Base-by-base conservation (phyloP, 1,140 invertebrate genomes). In the Drosophila rhopaloa region DNA sequence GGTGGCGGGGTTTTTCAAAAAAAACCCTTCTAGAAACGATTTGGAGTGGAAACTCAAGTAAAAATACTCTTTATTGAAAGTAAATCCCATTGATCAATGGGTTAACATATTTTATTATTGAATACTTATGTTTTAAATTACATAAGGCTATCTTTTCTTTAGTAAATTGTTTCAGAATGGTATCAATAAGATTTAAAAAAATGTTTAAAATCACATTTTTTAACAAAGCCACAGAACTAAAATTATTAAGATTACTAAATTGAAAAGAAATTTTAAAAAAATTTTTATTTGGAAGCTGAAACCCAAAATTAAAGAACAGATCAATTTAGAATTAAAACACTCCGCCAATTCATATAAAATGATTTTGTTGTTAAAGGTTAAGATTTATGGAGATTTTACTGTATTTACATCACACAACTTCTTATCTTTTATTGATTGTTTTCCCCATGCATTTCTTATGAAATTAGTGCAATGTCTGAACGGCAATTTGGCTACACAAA, bases 381-480 rank as follows among this genome's bases (percentile, higher is more conserved):
- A 24, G 24, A 24, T 24, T 10, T 44, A 11, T 27, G 16, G 32
- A 67, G 16, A 1, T 41, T 58, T 0, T 4, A 6, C 13, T 2
- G 6, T 29, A 8, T 3, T 38, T 9, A 41, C 24, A 29, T 2
- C 24, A 58, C 6, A 32, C 13, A 19, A 19, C 46, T 62, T 27
- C 58, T 35, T 51, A 41, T 71, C 57, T 71, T 76, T 65, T 46
- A 63, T 76, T 79, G 53, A 61, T 68, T 57, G 53, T 58, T 57
- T 71, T 71, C 29, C 14, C 19, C 65, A 58, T 65, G 58, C 81
- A 81, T 84, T 81, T 72, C 80, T 72, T 40, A 89, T 84, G 62
- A 79, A 84, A 78, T 89, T 77, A 73, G 50, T 77, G 68, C 58
- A 66, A 5, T 37, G 61, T 38, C 38, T 44, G 38, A 62, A 57